Conservation (phyloP, 2,113 vertebrate species). For the Sphyrna mokarran region DNA sequence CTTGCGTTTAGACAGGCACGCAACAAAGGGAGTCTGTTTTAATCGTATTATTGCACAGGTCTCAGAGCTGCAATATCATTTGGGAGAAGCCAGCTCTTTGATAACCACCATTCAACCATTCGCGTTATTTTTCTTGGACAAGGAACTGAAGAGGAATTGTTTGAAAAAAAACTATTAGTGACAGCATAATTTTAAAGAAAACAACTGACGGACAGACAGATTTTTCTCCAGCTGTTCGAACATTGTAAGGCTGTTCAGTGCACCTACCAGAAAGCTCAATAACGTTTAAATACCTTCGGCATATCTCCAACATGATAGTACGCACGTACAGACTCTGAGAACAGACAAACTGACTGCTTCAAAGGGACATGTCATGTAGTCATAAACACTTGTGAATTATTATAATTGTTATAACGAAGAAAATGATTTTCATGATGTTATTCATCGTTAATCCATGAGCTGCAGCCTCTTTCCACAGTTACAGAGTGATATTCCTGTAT, state of each 20-base stretch:
- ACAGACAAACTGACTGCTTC: background rate
- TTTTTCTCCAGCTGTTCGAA: background rate
- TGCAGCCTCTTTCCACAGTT: background rate
- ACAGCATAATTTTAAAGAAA: conserved; percentile 11
- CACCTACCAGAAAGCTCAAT: background rate
- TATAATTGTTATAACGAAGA: background rate
- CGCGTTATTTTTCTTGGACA: background rate
- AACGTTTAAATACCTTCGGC: background rate
- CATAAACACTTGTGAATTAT: background rate
- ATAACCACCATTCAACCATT: conserved; percentile 21
- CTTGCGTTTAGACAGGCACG: conserved; percentile 41
- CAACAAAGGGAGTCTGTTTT: conserved; percentile 46
- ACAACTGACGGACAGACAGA: background rate
- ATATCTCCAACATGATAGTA: background rate
- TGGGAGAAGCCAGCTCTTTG: conserved; percentile 8
- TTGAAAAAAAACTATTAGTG: background rate
- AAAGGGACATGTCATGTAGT: background rate
- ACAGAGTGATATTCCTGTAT: background rate
- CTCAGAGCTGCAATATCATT: conserved; percentile 31
- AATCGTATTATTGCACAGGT: conserved; percentile 43
- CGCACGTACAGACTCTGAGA: background rate
- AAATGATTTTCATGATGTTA: background rate
- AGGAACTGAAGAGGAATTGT: conserved; percentile 1
- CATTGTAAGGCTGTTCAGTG: background rate
- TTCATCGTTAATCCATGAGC: background rate